Evolutionary conservation across 2,113 vertebrate genomes (phyloP).

Genomic region (Cebus imitator): DNA sequence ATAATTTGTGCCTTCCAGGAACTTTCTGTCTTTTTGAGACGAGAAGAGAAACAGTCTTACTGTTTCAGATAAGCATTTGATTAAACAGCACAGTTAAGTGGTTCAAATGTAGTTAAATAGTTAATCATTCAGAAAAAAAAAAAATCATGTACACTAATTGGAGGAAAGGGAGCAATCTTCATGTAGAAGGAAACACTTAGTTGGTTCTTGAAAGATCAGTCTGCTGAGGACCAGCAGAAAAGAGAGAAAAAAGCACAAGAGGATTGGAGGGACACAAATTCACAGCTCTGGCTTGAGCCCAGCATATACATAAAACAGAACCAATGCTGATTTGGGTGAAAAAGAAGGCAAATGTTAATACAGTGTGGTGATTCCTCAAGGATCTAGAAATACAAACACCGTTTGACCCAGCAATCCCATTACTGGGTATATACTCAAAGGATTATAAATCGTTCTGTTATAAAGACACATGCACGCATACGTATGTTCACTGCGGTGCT

Average conservation of each 20-base stretch:
- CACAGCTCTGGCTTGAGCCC: neutral
- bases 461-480: too few species aligned
- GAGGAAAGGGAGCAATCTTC: neutral
- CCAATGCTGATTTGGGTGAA: neutral
- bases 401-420: too few species aligned
- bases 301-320: neutral
- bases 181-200: neutral
- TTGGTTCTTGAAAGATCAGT: neutral
- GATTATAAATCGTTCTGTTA: too few species aligned
- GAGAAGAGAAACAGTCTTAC: neutral
- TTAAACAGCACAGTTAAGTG: neutral
- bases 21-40: neutral
- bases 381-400: too few species aligned
- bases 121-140: conserved; percentile 8
- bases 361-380: too few species aligned
- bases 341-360: neutral
- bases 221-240: neutral
- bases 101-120: neutral
- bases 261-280: neutral
- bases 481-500: too few species aligned
- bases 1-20: neutral
- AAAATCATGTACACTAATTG: neutral
- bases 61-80: neutral
- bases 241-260: neutral
- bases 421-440: too few species aligned